Conservation (phyloP, 2,888 invertebrate species). For the Anoncus sp. region DNA sequence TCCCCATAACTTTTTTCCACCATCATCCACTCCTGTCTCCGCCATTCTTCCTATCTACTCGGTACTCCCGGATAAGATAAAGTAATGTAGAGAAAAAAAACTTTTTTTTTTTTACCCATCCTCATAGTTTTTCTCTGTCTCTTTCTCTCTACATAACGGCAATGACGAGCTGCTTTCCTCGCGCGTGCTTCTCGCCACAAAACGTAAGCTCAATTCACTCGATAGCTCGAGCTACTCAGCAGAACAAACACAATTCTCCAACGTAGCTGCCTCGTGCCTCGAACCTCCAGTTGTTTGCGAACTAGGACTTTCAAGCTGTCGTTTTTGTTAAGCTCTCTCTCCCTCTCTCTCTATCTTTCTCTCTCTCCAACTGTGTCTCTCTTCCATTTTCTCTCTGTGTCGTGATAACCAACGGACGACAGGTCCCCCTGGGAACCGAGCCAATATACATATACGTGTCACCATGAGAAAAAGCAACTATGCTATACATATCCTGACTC, state of each 20-base stretch:
- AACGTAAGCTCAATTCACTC: slow-evolving; percentile 53
- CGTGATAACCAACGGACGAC: slow-evolving; percentile 31
- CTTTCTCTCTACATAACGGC: slow-evolving; percentile 8
- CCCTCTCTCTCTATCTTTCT: too few species aligned
- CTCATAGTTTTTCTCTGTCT: slow-evolving; percentile 1
- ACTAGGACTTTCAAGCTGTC: slow-evolving; percentile 40
- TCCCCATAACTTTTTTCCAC: slow-evolving; percentile 45
- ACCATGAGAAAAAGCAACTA: slow-evolving; percentile 47
- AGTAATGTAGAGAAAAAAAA: slow-evolving; percentile 41
- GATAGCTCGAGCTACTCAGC: slow-evolving; percentile 50
- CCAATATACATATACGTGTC: slow-evolving; percentile 43
- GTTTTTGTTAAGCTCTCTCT: slow-evolving; percentile 48
- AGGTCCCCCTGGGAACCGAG: slow-evolving; percentile 42
- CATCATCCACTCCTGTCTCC: slow-evolving; percentile 10
- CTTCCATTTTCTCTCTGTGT: slow-evolving; percentile 1
- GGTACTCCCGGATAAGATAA: slow-evolving; percentile 42
- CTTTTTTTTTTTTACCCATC: slow-evolving; percentile 12
- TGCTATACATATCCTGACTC: slow-evolving; percentile 8
- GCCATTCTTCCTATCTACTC: slow-evolving; percentile 15
- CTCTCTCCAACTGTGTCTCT: slow-evolving; percentile 33
- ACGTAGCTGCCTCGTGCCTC: slow-evolving; percentile 28
- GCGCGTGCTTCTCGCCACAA: slow-evolving; percentile 50
- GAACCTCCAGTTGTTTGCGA: slow-evolving; percentile 47
- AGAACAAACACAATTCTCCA: slow-evolving; percentile 51
- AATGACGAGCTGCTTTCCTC: slow-evolving; percentile 38